phyloP scores from a whole-genome alignment of 2,888 invertebrate genomes.

The Drosophila formosana region DNA sequence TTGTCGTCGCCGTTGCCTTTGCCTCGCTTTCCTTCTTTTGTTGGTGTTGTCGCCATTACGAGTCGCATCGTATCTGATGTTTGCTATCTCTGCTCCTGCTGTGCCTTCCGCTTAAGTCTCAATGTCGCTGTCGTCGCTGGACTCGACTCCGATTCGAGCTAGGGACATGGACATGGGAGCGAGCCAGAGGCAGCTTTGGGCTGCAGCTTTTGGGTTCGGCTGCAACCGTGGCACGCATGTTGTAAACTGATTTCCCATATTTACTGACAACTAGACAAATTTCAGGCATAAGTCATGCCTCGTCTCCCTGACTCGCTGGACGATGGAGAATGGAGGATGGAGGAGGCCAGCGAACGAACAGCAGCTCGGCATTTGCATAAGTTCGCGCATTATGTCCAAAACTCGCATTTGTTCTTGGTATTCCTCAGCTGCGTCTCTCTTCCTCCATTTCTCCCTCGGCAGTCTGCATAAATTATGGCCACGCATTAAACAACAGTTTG shows the following conservation, averaged over 20 bases:
- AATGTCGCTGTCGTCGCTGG: conserved; percentile 67
- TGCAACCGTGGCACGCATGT: conserved; percentile 77
- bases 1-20: conserved; percentile 14
- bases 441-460: not conserved
- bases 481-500: conserved; percentile 74
- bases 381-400: conserved; percentile 82
- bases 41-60: conserved; percentile 75
- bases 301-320: conserved; percentile 60
- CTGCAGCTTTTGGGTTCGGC: conserved; percentile 13
- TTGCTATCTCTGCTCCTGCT: conserved; percentile 84
- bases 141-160: not conserved
- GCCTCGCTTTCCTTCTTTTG: conserved; percentile 42
- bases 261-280: conserved; percentile 85
- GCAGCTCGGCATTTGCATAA: conserved; percentile 72
- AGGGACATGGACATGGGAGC: conserved; percentile 15
- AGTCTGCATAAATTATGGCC: conserved; percentile 71
- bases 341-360: not conserved
- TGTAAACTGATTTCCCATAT: conserved; percentile 85
- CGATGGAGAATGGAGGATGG: conserved; percentile 51
- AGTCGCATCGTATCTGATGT: conserved; percentile 79
- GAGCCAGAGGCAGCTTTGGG: conserved; percentile 10
- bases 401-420: conserved; percentile 80
- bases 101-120: conserved; percentile 81
- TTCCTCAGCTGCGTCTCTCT: conserved; percentile 26
- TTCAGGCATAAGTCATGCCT: conserved; percentile 85